Evolutionary conservation across 1,140 invertebrate genomes (phyloP), one percentile per base, ranked within the genome.

Genomic region (Calliphora vicina): DNA sequence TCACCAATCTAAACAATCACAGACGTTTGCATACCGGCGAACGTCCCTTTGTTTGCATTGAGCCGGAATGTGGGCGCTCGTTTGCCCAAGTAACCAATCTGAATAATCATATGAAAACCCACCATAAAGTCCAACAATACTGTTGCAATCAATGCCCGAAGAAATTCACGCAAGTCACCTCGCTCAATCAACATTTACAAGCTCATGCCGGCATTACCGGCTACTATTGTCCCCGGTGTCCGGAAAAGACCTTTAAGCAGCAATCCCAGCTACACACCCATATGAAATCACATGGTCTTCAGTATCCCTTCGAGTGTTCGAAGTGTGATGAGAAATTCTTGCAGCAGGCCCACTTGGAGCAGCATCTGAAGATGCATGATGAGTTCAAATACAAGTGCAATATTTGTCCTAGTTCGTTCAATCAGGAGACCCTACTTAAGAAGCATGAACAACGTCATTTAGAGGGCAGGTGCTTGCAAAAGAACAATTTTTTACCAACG

Each of bases 1-100:
- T 93, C 82, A 93, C 93, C 74, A 93, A 93, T 86, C 87, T 93
- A 81, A 93, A 93, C 85, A 93, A 93, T 87, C 93, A 93, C 86
- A 91, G 93, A 23, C 91, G 93, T 73, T 87, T 93, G 23, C 93
- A 93, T 82, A 93, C 92, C 26, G 93, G 93, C 17, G 93, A 93
- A 85, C 87, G 92, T 26, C 93, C 92, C 0, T 93, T 93, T 86
- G 93, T 92, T 0, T 93, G 93, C 86, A 92, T 92, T 43, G 93
- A 93, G 85, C 92, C 92, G 0, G 92, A 93, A 43, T 93, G 93
- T 86, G 92, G 92, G 82, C 92, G 93, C 84, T 93, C 92, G 0
- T 93, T 93, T 86, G 92, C 92, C 1, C 93, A 93, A 91, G 89
- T 90, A 50, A 91, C 90, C 82, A 91, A 91, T 84, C 84, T 91